Conservation (phyloP, 2,113 vertebrate species). For the Malurus cyaneus region DNA sequence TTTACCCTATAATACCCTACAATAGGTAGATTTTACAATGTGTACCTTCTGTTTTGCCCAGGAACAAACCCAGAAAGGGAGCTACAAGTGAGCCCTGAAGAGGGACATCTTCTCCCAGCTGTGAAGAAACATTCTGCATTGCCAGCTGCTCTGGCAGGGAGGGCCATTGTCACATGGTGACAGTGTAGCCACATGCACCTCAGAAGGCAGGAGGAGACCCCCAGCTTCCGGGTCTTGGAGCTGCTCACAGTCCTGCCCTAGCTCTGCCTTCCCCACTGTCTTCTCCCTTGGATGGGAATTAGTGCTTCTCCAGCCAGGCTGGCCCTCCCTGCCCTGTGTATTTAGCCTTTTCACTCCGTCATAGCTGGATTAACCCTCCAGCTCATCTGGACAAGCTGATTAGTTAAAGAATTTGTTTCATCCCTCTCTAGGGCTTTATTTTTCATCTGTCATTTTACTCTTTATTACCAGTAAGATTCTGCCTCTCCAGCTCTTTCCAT, state of each 20-base stretch:
- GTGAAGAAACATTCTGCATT: neutral
- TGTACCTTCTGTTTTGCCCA: neutral
- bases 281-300: neutral
- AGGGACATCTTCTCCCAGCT: neutral
- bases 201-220: neutral
- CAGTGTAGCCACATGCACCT: neutral
- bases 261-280: neutral
- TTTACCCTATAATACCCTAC: neutral
- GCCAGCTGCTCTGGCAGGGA: neutral
- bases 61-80: neutral
- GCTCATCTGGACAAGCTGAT: conserved; percentile 51
- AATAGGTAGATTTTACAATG: neutral
- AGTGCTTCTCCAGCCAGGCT: neutral
- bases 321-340: neutral
- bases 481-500: neutral
- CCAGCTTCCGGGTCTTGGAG: neutral
- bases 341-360: conserved; percentile 11
- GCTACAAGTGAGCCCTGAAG: neutral
- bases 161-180: fast-evolving
- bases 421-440: conserved; percentile 36
- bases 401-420: conserved; percentile 54
- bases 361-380: conserved; percentile 41
- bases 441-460: conserved; percentile 28
- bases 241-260: neutral
- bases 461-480: conserved; percentile 11